Conservation (phyloP, 2,888 invertebrate genomes). For the Germaria angustata region DNA sequence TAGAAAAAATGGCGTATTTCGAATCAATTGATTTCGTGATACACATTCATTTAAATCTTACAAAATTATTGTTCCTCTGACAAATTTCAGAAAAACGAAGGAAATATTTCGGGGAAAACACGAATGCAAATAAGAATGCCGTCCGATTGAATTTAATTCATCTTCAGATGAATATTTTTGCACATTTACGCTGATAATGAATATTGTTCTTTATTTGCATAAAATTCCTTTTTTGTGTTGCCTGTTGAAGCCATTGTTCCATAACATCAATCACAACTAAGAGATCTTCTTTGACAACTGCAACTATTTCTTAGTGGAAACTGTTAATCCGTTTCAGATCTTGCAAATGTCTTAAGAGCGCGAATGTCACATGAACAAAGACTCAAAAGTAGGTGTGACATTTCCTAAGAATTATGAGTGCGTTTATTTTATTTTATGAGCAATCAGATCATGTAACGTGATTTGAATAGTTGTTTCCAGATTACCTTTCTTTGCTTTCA, state of each 20-base stretch:
- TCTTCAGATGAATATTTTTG: not conserved
- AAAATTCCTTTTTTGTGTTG: too few species aligned
- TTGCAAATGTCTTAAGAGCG: not conserved
- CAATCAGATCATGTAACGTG: constrained; percentile 47
- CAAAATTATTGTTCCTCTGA: too few species aligned
- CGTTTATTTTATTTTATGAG: constrained; percentile 32
- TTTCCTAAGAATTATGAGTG: constrained; percentile 51
- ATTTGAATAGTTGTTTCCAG: constrained; percentile 12
- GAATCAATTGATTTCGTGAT: too few species aligned
- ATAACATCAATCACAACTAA: not conserved
- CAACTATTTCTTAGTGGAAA: not conserved
- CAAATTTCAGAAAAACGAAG: too few species aligned
- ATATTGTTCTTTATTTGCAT: not conserved
- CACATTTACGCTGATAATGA: not conserved
- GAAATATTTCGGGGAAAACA: too few species aligned
- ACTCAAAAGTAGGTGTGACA: constrained; percentile 63
- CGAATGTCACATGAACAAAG: constrained; percentile 3
- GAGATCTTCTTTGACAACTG: not conserved
- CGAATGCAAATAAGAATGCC: too few species aligned
- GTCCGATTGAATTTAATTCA: not conserved
- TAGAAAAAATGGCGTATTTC: too few species aligned
- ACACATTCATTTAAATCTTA: too few species aligned
- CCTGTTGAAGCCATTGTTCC: not conserved
- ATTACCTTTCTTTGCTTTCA: constrained; percentile 1
- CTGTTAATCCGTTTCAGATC: not conserved